Conservation (phyloP, 2,113 vertebrate genomes). For the Solenodon paradoxus region DNA sequence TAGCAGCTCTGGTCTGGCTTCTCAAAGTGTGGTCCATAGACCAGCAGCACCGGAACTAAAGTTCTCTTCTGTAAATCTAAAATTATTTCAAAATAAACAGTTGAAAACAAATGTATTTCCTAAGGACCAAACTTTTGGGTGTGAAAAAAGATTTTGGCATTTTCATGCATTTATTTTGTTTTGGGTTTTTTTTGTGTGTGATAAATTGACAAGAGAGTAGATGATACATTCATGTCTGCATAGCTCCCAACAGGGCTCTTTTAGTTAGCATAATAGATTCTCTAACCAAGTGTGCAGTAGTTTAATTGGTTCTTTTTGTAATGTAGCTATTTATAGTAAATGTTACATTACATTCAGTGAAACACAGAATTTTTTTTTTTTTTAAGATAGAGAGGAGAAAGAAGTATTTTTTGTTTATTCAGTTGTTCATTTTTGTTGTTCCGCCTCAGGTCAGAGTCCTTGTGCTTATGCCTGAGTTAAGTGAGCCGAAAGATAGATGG, state of each 20-base stretch:
- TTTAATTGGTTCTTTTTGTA: not conserved
- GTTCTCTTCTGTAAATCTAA: not conserved
- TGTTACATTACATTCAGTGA: not conserved
- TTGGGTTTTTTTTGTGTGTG: not conserved
- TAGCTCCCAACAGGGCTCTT: not conserved
- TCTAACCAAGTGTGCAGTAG: not conserved
- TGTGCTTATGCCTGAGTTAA: too few relatives aligned
- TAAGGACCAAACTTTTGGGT: not conserved
- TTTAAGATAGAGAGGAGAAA: not conserved
- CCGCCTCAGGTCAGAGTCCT: too few relatives aligned
- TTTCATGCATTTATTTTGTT: not conserved
- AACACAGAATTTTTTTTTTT: not conserved
- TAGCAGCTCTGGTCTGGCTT: not conserved
- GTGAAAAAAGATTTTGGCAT: not conserved
- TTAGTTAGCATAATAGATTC: not conserved
- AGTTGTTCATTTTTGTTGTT: too few relatives aligned
- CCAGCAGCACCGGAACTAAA: accelerated
- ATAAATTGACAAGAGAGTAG: not conserved
- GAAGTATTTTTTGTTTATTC: too few relatives aligned
- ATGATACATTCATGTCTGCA: not conserved
- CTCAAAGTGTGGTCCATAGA: not conserved
- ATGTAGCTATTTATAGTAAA: not conserved
- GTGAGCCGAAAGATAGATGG: not conserved
- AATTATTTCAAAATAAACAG: not conserved
- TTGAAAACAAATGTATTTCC: not conserved